Evolutionary conservation across 2,797 vertebrate genomes (phyloP), one percentile per base, ranked within the genome.

Genomic region (Podargus strigoides): DNA sequence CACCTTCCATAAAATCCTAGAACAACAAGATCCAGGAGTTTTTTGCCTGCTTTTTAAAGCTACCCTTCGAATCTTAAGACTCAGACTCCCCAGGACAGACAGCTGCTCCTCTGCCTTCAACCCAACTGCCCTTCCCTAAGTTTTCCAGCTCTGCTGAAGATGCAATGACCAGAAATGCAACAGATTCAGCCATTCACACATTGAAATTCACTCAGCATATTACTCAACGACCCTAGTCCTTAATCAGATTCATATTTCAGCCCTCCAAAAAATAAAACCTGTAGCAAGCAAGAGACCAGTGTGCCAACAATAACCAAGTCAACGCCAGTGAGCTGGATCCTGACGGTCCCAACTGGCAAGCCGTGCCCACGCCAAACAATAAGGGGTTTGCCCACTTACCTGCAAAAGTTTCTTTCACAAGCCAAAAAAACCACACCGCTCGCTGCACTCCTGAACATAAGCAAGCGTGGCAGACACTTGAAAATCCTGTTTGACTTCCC

Each of bases 271-370:
- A 75, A 59, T 5, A 39, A 11, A 75, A 91, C 47, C 73, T 19
- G 30, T 10, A 80, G 49, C 56, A 85, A 84, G 30, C 49, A 70
- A 56, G 23, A 80, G 53, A 52, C 20, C 44, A 37, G 37, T 0
- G 0, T 2, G 14, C 66, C 90, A 93, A 12, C n/a, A 68, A 42
- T 11, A 80, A 84, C 28, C 0, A 0, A 82, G 46, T 32, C 50
- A 24, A 27, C 0, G 9, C 55, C 39, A 60, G 24, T 37, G 55
- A 82, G 52, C 53, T 19, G 39, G 87, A 70, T 18, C 41, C 70
- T 0, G 1, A 30, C 0, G 0, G 70, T 36, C 62, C 20, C 52
- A 78, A 44, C 27, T 12, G 27, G n/a, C 14, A 22, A 70, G 64
- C 56, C 0, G 0, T 74, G 66, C 46, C 56, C 44, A 12, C 7